These are phyloP conservation scores for Phylloscopus collybita DNA, from an alignment of 2,797 vertebrate species.

Conservation along the genomic window DNA sequence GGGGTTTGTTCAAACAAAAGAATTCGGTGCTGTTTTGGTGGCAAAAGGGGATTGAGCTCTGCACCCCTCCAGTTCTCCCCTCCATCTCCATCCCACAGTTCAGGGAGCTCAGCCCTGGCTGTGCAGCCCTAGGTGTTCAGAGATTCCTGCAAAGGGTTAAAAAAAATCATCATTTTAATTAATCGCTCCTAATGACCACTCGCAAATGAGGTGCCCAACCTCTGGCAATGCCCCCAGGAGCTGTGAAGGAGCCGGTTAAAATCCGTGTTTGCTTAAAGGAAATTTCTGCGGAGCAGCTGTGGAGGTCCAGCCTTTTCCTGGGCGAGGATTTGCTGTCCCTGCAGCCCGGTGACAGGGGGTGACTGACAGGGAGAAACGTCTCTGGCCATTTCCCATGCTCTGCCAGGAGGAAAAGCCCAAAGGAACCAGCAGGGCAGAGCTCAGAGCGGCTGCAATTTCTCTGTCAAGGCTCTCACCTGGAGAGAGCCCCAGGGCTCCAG, in stretches of 20 bases:
- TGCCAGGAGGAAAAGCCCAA: not conserved
- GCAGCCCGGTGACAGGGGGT: not conserved
- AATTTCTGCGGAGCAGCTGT: not conserved
- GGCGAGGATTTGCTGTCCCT: not conserved
- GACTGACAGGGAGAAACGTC: not conserved
- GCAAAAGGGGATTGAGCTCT: rapidly evolving
- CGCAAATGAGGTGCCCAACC: not conserved
- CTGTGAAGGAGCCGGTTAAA: not conserved
- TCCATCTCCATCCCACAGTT: not conserved
- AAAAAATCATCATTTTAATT: not conserved
- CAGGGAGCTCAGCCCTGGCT: not conserved
- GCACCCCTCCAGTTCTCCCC: not conserved
- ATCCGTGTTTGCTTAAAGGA: not conserved
- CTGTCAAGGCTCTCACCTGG: not conserved
- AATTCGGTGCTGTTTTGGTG: not conserved
- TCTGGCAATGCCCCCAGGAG: not conserved
- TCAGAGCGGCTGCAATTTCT: not conserved
- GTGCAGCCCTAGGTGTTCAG: not conserved
- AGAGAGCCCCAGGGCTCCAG: not conserved
- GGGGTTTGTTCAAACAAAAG: not conserved
- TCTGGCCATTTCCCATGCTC: not conserved
- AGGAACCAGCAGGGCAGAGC: not conserved
- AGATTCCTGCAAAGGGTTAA: not conserved
- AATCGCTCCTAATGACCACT: not conserved
- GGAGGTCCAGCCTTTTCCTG: not conserved